Base-by-base conservation (phyloP, 2,888 invertebrate species). In the Agrypnus murinus region DNA sequence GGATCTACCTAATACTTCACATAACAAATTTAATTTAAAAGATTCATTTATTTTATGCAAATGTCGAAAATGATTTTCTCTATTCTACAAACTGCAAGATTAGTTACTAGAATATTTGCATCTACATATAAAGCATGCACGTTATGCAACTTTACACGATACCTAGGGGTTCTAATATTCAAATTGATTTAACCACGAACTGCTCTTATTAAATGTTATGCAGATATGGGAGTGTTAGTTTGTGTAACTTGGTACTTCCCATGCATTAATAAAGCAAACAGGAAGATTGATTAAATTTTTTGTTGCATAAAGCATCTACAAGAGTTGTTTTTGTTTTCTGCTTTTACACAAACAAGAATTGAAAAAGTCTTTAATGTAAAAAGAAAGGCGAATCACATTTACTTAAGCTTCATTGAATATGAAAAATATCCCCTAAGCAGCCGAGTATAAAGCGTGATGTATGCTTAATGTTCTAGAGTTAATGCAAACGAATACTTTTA, bases 401-500 rank as follows among this genome's bases (percentile, higher is more conserved):
- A 12, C 19, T 1, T 19, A 48, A 48, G 48, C 31, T 48, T 6
- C 43, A 43, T 43, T 43, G 43, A 43, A 43, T 43, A 7, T 43
- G 7, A 43, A 43, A 15, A 15, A 43, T 43, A 43, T 43, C 12
- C 43, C 14, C 14, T 43, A 43, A 43, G 4, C 43, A 43, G 14
- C 43, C 12, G 12, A 46, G 17, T 3, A 46, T 17, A 14, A 46
- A 46, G 10, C 9, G 46, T 46, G 15, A 25, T 19, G n/a, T 15
- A 17, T 46, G 46, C 46, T 46, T 46, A 46, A 46, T 46, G 46
- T 46, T 5, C 15, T 17, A 25, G 46, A 46, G 17, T 10, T 46
- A 46, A 46, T 46, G 17, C 7, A 19, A 46, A n/a, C n/a, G n/a
- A 17, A 46, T 3, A 25, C 25, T 2, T 5, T 25, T 25, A 25